Base-by-base conservation (phyloP, 1,140 invertebrate species). In the Achroia grisella region DNA sequence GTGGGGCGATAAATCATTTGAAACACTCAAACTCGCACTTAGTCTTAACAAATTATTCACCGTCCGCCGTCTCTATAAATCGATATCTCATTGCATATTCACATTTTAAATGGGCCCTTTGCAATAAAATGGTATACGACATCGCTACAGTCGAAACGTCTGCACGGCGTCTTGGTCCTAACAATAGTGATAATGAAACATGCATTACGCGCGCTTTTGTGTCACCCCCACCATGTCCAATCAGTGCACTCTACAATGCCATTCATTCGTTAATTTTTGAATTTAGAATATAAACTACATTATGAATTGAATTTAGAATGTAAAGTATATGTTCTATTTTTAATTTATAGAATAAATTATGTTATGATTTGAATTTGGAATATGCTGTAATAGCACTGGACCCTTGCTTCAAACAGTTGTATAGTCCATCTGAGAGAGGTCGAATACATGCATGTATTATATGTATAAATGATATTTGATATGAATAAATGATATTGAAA, bases 141-240 rank as follows among this genome's bases (percentile, higher is more conserved):
- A n/a, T n/a, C n/a, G 17, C 17, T 37, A 17, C 10, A 29, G 29
- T 10, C 39, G 27, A 40, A 27, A 40, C 39, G 39, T 40, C 39
- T 40, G 15, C 39, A 11, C 39, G 9, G 39, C 39, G 39, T 40
- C 39, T 40, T 40, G 9, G 15, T 27, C 29, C 17, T 9, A 10
- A 40, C 39, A 40, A 40, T 40, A 40, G 39, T 40, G 39, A 13
- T 40, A 30, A 40, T 40, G 39, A 40, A 30, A 40, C 39, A 40
- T 40, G 28, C 39, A 40, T 40, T 40, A 30, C 39, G 10, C 15
- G 35, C 35, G 39, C 23, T 40, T 40, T 30, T 40, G 9, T 40
- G 17, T 30, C 28, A 12, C 31, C 39, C 23, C 23, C 39, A 29
- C 23, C 23, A 40, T 12, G 12, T 10, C 10, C 17, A 32, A 32